Evolutionary conservation across 2,113 vertebrate genomes (phyloP).

Genomic region (Phaetusa simplex): DNA sequence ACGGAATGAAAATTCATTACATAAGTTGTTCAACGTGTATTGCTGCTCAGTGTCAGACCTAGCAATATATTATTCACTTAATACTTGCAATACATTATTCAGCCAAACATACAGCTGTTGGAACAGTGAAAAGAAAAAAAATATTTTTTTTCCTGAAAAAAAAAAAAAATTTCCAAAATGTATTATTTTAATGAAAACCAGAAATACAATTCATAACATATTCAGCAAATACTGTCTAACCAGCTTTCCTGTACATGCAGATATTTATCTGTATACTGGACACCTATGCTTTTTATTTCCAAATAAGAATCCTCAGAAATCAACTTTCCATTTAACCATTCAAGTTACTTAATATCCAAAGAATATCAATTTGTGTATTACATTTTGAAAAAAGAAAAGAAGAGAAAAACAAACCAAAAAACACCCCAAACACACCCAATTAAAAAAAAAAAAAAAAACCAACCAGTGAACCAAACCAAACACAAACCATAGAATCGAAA

Average conservation of each 20-base stretch:
- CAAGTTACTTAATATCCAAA: background rate
- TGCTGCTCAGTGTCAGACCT: background rate
- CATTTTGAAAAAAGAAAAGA: background rate
- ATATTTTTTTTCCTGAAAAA: no score
- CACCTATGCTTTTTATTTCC: background rate
- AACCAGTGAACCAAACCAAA: background rate
- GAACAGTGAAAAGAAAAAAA: background rate
- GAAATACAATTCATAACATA: background rate
- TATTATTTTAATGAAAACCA: background rate
- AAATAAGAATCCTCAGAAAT: background rate
- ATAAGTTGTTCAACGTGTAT: accelerated
- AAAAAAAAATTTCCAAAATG: background rate
- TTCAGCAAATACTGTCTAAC: background rate
- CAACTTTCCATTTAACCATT: background rate
- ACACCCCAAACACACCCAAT: background rate
- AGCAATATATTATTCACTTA: background rate
- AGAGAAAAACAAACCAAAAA: background rate
- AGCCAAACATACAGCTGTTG: background rate
- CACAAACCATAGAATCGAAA: background rate
- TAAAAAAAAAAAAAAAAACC: background rate
- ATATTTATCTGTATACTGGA: background rate
- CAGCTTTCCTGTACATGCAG: background rate
- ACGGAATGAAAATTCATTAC: background rate
- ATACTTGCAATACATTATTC: background rate
- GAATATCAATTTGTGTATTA: background rate